A percentile compares a stretch with the other conserved stretches of the same genome.
Conservation (phyloP, 2,113 vertebrate species). For the Chelonoidis abingdonii region DNA sequence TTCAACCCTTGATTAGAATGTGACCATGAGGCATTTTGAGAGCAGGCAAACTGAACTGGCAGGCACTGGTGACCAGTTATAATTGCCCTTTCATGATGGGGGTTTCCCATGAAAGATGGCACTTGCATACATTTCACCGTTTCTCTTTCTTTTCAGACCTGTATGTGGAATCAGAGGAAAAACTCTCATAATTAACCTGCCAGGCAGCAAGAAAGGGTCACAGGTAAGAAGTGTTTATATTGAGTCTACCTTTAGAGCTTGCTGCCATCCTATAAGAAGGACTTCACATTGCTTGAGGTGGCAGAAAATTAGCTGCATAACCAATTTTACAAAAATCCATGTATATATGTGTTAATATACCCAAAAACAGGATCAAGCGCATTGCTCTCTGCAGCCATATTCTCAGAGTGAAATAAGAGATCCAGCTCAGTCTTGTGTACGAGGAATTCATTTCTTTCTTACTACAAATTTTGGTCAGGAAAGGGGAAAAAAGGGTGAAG, state of each 20-base stretch:
- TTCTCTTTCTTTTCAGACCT: slow-evolving; percentile 85
- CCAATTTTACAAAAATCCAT: not conserved
- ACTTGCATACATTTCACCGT: slow-evolving; percentile 44
- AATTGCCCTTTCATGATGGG: slow-evolving; percentile 32
- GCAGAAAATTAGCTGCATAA: not conserved
- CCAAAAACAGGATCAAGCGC: not conserved
- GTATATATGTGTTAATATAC: not conserved
- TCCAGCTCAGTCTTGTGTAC: not conserved
- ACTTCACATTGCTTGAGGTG: not conserved
- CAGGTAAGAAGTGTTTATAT: slow-evolving; percentile 85
- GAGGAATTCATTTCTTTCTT: not conserved
- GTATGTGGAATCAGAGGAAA: slow-evolving; percentile 99
- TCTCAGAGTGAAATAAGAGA: not conserved
- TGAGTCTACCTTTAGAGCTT: not conserved
- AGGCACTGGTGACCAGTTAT: not conserved
- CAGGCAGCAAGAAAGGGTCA: slow-evolving; percentile 99
- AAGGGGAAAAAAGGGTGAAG: not conserved
- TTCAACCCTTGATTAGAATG: not conserved
- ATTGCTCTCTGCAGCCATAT: not conserved
- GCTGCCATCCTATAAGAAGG: not conserved
- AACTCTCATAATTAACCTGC: slow-evolving; percentile 99
- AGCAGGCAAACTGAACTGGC: not conserved
- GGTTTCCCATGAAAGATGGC: not conserved
- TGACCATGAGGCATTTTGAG: not conserved
- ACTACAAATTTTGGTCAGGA: not conserved